These are phyloP conservation scores for Netelia inedita DNA, from an alignment of 2,888 invertebrate genomes.

Conservation along the genomic window DNA sequence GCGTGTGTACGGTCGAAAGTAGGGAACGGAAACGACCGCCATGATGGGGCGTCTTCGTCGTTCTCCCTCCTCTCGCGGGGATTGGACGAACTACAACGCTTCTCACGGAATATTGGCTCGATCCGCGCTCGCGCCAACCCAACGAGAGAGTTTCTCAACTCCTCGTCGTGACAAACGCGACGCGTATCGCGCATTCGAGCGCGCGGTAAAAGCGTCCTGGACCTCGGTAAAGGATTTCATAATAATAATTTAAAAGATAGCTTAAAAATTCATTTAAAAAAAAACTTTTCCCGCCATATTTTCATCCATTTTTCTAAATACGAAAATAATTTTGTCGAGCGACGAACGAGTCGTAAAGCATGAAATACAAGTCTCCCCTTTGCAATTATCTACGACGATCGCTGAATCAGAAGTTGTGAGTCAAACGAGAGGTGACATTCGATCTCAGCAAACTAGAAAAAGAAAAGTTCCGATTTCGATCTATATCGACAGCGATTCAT, in stretches of 20 bases:
- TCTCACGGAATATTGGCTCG: constrained; percentile 72
- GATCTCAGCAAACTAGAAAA: background rate
- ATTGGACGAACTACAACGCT: constrained; percentile 74
- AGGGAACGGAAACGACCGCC: constrained; percentile 74
- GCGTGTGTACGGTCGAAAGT: background rate
- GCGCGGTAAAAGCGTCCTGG: background rate
- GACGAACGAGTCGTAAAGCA: no score
- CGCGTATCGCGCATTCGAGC: constrained; percentile 4
- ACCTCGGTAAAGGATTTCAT: background rate
- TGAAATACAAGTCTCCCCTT: no score
- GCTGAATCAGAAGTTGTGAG: constrained; percentile 5
- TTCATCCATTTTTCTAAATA: background rate
- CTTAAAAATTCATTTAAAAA: background rate
- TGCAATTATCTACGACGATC: background rate
- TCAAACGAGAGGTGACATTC: constrained; percentile 24
- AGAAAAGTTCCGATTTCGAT: constrained; percentile 19
- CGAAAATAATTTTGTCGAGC: background rate
- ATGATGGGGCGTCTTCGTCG: constrained; percentile 80
- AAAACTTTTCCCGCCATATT: background rate
- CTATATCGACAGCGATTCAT: background rate
- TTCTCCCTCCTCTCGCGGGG: constrained; percentile 59
- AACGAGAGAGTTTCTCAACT: constrained; percentile 67
- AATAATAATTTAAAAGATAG: background rate
- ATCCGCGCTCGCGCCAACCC: constrained; percentile 70
- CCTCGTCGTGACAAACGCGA: constrained; percentile 1